Evolutionary conservation across 1,140 invertebrate species (phyloP).

Genomic region (Zaprionus inermis): DNA sequence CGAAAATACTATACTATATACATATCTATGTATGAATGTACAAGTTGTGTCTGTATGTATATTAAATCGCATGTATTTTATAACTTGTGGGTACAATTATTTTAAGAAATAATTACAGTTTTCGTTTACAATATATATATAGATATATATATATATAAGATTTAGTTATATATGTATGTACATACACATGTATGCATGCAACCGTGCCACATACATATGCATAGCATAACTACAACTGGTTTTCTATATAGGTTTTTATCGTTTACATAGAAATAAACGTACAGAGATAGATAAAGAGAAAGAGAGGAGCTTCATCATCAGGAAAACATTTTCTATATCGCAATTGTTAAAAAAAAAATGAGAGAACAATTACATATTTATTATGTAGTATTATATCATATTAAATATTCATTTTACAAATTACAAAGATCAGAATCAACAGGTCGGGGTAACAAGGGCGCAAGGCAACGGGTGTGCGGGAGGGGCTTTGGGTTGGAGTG

Average conservation of each 20-base stretch:
- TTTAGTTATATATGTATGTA: conserved; percentile 20
- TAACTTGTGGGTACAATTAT: conserved; percentile 72
- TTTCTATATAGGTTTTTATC: conserved; percentile 17
- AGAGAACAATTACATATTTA: conserved; percentile 67
- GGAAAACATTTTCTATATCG: conserved; percentile 74
- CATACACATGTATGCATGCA: conserved; percentile 31
- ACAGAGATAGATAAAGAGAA: background rate
- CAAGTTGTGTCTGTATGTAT: conserved; percentile 33
- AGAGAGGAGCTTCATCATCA: conserved; percentile 54
- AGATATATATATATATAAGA: too few relatives aligned
- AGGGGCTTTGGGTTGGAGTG: conserved; percentile 3
- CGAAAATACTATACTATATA: background rate
- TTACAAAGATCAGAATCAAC: conserved; percentile 19
- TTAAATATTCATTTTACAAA: conserved; percentile 36
- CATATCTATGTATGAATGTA: background rate
- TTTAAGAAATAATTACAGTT: conserved; percentile 78
- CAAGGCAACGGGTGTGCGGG: background rate
- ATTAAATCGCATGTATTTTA: conserved; percentile 61
- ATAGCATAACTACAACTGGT: conserved; percentile 46
- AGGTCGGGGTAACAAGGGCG: background rate
- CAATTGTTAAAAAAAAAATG: conserved; percentile 60
- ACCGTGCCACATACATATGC: conserved; percentile 31
- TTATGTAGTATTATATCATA: conserved; percentile 18
- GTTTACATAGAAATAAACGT: conserved; percentile 64
- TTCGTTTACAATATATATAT: conserved; percentile 48